Base-by-base conservation (phyloP, 2,797 vertebrate genomes). In the Anisognathus igniventris region DNA sequence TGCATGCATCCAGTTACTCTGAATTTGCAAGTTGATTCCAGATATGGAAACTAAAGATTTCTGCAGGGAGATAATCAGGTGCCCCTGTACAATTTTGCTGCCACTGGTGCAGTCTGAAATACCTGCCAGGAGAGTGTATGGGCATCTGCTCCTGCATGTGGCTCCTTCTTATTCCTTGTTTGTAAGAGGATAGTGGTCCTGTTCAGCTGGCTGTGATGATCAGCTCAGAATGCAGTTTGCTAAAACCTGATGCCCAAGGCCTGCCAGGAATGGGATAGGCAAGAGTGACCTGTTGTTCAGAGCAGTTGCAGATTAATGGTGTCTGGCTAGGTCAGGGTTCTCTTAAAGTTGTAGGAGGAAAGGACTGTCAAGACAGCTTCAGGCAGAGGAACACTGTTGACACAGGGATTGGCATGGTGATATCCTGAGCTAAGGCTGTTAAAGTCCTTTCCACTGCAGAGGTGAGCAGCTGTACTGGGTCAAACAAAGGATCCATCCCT, bases 141-240 rank as follows among this genome's bases (percentile, higher is more conserved):
- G n/a, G 7, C 37, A 64, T 85, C 57, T 67, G 0, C 45, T 92
- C 28, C 56, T 66, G 42, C 10, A 30, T 75, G 15, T 6, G 5
- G 24, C 45, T 87, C 2, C 50, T 81, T 61, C 30, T 70, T 87
- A 39, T 7, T 82, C 51, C 20, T 31, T 61, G 13, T 71, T 28
- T 74, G 37, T 42, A 9, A 15, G 40, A 62, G 37, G 21, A 18
- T 10, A 33, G 27, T 40, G 37, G n/a, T 60, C 18, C 31, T 78
- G 25, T 66, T 42, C 39, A 68, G 56, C 39, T 84, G 48, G 21
- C 44, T 61, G 0, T 70, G 48, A 8, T 64, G 20, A 7, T 40
- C 47, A n/a, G 20, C 51, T 71, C 0, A 0, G 50, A 27, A 6
- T 17, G 24, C 19, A 28, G 31, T 89, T 91, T 70, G 21, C n/a